phyloP scores from a whole-genome alignment of 2,113 vertebrate species.

The Hyla sarda region DNA sequence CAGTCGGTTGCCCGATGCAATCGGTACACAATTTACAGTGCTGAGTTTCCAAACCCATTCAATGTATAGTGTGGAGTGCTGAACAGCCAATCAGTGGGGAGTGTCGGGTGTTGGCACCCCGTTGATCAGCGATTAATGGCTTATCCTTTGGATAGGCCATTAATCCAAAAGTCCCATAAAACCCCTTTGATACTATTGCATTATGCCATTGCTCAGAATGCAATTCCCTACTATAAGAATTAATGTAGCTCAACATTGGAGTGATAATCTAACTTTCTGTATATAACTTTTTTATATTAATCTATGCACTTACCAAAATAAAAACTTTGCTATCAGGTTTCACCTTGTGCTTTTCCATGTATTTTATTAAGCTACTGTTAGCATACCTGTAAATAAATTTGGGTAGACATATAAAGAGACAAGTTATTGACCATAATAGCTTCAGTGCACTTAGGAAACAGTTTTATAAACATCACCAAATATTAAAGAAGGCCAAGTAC shows the following conservation, averaged over 20 bases:
- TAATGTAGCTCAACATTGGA: background rate
- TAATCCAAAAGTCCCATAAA: too few species aligned
- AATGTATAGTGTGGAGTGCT: too few species aligned
- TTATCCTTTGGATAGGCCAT: too few species aligned
- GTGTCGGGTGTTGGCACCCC: too few species aligned
- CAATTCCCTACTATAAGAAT: background rate
- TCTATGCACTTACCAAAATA: conserved; percentile 84
- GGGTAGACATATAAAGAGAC: background rate
- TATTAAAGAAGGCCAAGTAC: background rate
- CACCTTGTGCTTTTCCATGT: conserved; percentile 99
- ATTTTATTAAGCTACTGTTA: conserved; percentile 98
- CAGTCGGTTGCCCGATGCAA: too few species aligned
- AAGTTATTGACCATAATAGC: background rate
- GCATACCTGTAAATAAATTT: conserved; percentile 83
- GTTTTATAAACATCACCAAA: background rate
- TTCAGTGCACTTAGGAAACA: background rate
- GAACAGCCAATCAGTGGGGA: too few species aligned
- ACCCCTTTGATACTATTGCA: too few species aligned
- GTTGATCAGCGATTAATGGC: too few species aligned
- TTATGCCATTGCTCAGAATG: background rate
- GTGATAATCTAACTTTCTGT: background rate
- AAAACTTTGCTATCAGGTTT: conserved; percentile 99
- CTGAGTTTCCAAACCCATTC: too few species aligned
- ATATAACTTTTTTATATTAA: background rate
- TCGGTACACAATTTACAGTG: too few species aligned